A percentile compares a stretch with the other conserved stretches of the same genome.
These are phyloP conservation scores for Lydus trimaculatus DNA, from an alignment of 2,888 invertebrate species.

Conservation along the genomic window DNA sequence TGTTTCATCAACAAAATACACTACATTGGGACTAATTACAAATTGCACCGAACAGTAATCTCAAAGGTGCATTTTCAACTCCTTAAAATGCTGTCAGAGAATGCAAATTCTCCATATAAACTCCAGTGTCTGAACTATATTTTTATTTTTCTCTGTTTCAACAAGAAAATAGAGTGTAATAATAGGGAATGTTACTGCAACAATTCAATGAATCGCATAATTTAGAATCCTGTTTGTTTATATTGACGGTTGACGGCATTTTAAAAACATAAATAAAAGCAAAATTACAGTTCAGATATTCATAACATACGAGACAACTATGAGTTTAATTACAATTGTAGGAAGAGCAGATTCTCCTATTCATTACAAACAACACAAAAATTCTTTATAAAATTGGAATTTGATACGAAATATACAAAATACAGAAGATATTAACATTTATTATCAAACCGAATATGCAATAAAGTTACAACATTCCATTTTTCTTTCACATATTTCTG, in stretches of 20 bases:
- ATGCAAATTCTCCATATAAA: too few species aligned
- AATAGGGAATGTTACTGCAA: neutral
- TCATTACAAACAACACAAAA: neutral
- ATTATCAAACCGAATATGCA: neutral
- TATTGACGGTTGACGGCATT: neutral
- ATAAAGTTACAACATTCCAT: neutral
- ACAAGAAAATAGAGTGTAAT: too few species aligned
- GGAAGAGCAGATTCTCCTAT: neutral
- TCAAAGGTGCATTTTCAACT: too few species aligned
- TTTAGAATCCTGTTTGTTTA: neutral
- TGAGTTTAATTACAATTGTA: neutral
- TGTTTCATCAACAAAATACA: too few species aligned
- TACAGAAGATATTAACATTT: neutral
- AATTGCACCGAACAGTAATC: too few species aligned
- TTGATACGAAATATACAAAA: neutral
- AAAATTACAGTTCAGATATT: neutral
- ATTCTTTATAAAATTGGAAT: slow-evolving; percentile 1
- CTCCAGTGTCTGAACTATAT: too few species aligned
- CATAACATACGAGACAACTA: neutral
- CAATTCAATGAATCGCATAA: neutral
- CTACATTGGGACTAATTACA: too few species aligned
- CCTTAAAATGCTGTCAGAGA: too few species aligned
- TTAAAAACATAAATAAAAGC: neutral
- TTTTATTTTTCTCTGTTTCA: too few species aligned
- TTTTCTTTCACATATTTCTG: neutral